A percentile compares a stretch with the other conserved stretches of the same genome.
These are phyloP conservation scores for Lota lota DNA, from an alignment of 2,113 vertebrate species.

Conservation along the genomic window DNA sequence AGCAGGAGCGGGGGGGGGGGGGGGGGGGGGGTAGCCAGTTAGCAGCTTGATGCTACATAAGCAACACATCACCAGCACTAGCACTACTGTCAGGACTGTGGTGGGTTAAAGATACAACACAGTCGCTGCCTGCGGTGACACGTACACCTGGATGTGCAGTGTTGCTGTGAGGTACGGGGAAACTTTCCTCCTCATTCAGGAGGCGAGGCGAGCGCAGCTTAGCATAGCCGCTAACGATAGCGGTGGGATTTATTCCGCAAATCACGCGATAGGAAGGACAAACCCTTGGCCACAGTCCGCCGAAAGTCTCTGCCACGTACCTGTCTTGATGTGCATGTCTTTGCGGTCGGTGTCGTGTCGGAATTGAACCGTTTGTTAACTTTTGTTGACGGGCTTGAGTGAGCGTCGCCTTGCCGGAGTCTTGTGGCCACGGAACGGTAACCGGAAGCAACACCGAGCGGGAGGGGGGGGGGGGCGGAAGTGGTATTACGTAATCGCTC, in stretches of 20 bases:
- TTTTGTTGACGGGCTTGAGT: background rate
- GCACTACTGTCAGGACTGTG: no score
- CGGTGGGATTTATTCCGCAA: background rate
- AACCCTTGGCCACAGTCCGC: background rate
- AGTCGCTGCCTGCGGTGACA: no score
- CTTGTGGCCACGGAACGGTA: background rate
- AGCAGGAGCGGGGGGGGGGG: no score
- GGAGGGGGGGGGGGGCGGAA: background rate
- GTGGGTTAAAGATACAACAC: no score
- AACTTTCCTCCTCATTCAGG: conserved; percentile 60
- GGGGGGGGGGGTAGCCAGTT: no score
- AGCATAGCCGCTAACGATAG: background rate
- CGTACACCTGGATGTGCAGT: no score
- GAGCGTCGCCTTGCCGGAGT: background rate
- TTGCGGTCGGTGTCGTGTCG: conserved; percentile 22
- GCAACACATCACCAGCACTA: no score
- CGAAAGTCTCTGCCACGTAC: conserved; percentile 51
- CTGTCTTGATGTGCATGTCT: conserved; percentile 79
- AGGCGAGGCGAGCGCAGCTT: background rate
- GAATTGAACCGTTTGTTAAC: background rate
- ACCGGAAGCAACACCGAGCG: background rate
- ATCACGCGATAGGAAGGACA: background rate
- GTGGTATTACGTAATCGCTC: background rate
- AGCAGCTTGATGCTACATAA: no score
- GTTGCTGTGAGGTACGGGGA: conserved; percentile 17